A percentile compares a stretch with the other conserved stretches of the same genome.
Evolutionary conservation across 2,113 vertebrate genomes (phyloP).

Genomic region (Castor canadensis): DNA sequence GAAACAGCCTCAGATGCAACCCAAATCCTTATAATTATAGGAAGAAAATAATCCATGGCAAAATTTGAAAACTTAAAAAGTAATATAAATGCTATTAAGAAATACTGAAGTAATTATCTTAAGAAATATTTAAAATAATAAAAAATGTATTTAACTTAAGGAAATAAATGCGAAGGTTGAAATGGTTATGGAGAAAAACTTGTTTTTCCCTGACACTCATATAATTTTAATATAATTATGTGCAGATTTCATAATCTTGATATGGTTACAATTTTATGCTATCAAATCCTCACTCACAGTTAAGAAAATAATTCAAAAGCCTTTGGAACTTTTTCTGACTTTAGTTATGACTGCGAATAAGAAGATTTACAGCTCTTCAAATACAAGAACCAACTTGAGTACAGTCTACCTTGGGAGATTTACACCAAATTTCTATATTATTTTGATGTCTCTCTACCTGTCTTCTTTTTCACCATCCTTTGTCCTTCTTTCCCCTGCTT

Average conservation of each 20-base stretch:
- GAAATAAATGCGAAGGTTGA: too few species aligned
- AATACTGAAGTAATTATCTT: not conserved
- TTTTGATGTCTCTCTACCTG: not conserved
- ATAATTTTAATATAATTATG: not conserved
- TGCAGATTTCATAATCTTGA: not conserved
- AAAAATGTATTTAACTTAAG: not conserved
- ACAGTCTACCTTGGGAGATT: not conserved
- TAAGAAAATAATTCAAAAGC: not conserved
- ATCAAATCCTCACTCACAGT: not conserved
- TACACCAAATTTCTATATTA: not conserved
- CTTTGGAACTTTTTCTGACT: conserved; percentile 1
- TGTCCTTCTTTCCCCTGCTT: not conserved
- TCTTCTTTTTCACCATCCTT: too few species aligned
- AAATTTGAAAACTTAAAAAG: not conserved
- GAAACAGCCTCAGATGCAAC: not conserved
- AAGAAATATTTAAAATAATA: not conserved
- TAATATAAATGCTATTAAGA: not conserved
- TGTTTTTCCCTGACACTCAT: too few species aligned
- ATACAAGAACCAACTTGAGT: not conserved
- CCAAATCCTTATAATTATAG: not conserved
- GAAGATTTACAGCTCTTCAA: not conserved
- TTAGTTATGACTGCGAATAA: not conserved
- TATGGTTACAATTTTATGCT: not conserved
- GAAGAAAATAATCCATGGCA: not conserved
- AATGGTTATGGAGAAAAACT: too few species aligned